These are phyloP conservation scores for Pungitius pungitius DNA, from an alignment of 2,113 vertebrate genomes.

Conservation along the genomic window DNA sequence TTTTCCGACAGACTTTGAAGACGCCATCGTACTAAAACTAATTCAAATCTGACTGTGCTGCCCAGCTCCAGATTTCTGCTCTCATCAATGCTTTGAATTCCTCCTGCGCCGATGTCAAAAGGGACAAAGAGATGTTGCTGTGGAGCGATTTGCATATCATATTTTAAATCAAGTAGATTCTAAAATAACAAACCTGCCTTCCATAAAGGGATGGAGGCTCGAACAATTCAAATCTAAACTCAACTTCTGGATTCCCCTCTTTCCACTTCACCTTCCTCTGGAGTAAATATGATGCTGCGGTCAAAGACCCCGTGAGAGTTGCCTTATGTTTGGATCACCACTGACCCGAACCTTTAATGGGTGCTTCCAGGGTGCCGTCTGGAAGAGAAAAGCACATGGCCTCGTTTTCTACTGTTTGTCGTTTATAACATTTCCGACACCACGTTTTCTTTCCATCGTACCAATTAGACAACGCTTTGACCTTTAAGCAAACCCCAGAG, in stretches of 20 bases:
- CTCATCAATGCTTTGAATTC: slow-evolving; percentile 12
- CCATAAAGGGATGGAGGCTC: background rate
- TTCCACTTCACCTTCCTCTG: background rate
- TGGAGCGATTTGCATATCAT: background rate
- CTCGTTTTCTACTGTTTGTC: slow-evolving; percentile 36
- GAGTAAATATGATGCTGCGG: background rate
- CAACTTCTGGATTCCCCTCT: background rate
- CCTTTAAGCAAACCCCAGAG: slow-evolving; percentile 12
- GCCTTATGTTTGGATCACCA: background rate
- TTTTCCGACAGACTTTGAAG: slow-evolving; percentile 1
- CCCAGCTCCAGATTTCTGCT: background rate
- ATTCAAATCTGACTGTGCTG: slow-evolving; percentile 7
- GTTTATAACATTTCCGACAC: slow-evolving; percentile 18
- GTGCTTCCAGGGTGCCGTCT: slow-evolving; percentile 11
- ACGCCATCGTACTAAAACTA: slow-evolving; percentile 9
- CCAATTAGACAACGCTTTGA: slow-evolving; percentile 32
- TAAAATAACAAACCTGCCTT: background rate
- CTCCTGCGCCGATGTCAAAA: background rate
- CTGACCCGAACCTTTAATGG: background rate
- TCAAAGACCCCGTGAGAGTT: background rate
- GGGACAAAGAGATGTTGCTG: background rate
- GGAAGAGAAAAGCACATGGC: slow-evolving; percentile 17
- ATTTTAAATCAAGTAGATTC: background rate
- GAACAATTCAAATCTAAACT: background rate
- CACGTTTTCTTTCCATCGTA: slow-evolving; percentile 27